Percentiles rank a stretch among this genome's conserved stretches.
These are phyloP conservation scores for Cyprinodon brontotheroides DNA, from an alignment of 2,113 vertebrate species.

Conservation along the genomic window DNA sequence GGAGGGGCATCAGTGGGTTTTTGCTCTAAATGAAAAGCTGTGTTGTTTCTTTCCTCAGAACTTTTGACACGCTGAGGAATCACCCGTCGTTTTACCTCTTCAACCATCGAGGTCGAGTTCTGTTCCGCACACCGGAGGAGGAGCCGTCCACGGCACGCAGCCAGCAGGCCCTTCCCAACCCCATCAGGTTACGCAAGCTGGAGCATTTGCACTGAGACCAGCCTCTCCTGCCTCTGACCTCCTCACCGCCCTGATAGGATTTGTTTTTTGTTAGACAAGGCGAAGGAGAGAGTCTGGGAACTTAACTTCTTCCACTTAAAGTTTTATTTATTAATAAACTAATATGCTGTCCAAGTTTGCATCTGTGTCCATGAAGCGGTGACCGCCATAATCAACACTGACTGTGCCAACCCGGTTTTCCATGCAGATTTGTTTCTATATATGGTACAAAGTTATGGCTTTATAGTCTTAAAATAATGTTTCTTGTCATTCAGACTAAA, in stretches of 20 bases:
- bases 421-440: slow-evolving; percentile 72
- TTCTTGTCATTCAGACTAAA: slow-evolving; percentile 34
- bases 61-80: slow-evolving; percentile 97
- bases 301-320: slow-evolving; percentile 44
- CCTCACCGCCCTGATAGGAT: slow-evolving; percentile 52
- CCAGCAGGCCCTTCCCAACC: slow-evolving; percentile 87
- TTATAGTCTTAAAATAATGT: slow-evolving; percentile 69
- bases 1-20: background rate
- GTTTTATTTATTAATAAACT: slow-evolving; percentile 75
- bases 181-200: slow-evolving; percentile 92
- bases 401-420: slow-evolving; percentile 79
- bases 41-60: slow-evolving; percentile 74
- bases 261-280: slow-evolving; percentile 62
- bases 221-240: slow-evolving; percentile 57
- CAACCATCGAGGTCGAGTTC: slow-evolving; percentile 93
- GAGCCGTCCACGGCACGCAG: slow-evolving; percentile 83
- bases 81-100: slow-evolving; percentile 98
- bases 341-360: slow-evolving; percentile 71
- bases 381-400: slow-evolving; percentile 63
- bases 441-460: slow-evolving; percentile 55
- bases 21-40: background rate
- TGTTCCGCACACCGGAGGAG: slow-evolving; percentile 87
- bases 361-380: slow-evolving; percentile 66
- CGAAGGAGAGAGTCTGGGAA: slow-evolving; percentile 39
- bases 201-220: slow-evolving; percentile 88